Conservation (phyloP, 23 tunicate genomes). For the Oikopleura dioica region DNA sequence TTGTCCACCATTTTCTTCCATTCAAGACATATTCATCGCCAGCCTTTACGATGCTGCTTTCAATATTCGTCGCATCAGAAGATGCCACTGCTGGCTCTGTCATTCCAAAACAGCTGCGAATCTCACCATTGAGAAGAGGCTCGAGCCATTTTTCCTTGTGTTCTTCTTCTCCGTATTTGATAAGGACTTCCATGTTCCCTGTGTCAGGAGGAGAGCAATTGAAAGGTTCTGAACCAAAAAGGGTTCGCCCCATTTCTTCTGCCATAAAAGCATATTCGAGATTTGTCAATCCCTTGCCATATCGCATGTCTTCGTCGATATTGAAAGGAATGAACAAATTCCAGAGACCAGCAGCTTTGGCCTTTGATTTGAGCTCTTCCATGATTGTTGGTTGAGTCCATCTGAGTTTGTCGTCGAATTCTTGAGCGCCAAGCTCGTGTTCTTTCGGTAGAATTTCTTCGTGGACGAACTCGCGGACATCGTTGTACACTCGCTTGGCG, state of each 20-base stretch:
- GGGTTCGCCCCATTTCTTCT: constrained; percentile 32
- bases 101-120: constrained; percentile 84
- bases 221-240: neutral
- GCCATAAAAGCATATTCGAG: constrained; percentile 88
- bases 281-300: constrained; percentile 53
- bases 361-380: constrained; percentile 9
- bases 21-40: constrained; percentile 50
- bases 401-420: too few species aligned
- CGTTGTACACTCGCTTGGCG: neutral
- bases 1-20: constrained; percentile 91
- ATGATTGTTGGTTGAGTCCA: neutral
- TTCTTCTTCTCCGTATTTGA: constrained; percentile 60
- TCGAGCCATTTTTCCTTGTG: constrained; percentile 70
- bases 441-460: neutral
- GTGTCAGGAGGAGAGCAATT: constrained; percentile 25
- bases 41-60: constrained; percentile 34
- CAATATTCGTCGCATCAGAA: constrained; percentile 94
- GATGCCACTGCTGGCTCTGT: constrained; percentile 99
- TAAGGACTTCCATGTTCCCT: constrained; percentile 91
- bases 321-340: constrained; percentile 37
- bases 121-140: constrained; percentile 70
- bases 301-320: constrained; percentile 4
- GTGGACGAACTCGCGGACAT: neutral
- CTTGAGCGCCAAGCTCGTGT: neutral
- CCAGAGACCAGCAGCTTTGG: constrained; percentile 75